These are phyloP conservation scores for Bettongia penicillata DNA, from an alignment of 2,113 vertebrate species.

Conservation along the genomic window DNA sequence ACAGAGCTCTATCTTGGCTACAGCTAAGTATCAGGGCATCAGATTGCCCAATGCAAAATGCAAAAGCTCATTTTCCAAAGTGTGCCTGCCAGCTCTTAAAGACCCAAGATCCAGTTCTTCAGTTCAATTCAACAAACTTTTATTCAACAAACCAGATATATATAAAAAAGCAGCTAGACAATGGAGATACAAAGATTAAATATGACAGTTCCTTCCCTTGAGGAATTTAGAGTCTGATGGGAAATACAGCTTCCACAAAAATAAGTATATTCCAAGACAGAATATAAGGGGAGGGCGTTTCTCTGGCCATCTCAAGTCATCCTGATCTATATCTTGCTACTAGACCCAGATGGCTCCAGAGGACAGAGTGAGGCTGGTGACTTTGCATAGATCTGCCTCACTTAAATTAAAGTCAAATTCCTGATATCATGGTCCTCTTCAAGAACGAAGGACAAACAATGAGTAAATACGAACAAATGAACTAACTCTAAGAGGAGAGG, in stretches of 20 bases:
- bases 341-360: no score
- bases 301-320: no score
- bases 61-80: background rate
- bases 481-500: background rate
- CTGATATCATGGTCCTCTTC: no score
- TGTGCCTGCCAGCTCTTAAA: background rate
- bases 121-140: background rate
- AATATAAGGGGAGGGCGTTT: background rate
- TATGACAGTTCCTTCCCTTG: background rate
- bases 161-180: background rate
- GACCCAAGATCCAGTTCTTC: background rate
- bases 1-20: slow-evolving; percentile 16
- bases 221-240: background rate
- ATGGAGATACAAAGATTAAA: background rate
- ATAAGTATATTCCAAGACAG: background rate
- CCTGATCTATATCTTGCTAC: no score
- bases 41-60: background rate
- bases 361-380: no score
- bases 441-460: no score
- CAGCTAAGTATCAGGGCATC: background rate
- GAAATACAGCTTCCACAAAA: background rate
- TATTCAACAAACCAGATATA: background rate
- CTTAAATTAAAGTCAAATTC: no score
- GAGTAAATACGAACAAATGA: no score
- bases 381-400: no score